Conservation (phyloP, 2,888 invertebrate species). For the Anticlea derivata region DNA sequence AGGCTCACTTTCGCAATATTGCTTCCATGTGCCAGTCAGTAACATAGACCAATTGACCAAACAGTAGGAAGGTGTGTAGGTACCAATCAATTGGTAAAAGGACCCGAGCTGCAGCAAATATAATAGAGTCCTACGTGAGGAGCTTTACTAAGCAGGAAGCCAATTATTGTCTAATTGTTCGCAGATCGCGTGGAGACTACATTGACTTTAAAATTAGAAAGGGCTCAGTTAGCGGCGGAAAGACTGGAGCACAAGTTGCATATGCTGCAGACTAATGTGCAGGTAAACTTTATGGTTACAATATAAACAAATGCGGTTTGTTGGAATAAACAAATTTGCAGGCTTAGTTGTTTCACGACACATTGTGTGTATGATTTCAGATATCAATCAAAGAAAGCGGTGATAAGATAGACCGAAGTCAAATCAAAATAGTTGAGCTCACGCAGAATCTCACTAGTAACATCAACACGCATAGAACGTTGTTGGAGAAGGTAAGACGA, state of each 20-base stretch:
- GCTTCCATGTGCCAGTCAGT: slow-evolving; percentile 46
- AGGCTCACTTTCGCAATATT: slow-evolving; percentile 69
- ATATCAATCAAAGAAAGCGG: slow-evolving; percentile 72
- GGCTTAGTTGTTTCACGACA: background rate
- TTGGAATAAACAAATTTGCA: too few species aligned
- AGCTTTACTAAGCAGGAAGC: slow-evolving; percentile 48
- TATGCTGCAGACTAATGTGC: slow-evolving; percentile 73
- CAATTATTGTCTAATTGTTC: slow-evolving; percentile 52
- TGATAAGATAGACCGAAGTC: slow-evolving; percentile 68
- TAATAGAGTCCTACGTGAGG: slow-evolving; percentile 43
- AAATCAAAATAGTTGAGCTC: slow-evolving; percentile 64
- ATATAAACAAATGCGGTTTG: too few species aligned
- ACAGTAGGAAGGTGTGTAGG: slow-evolving; percentile 53
- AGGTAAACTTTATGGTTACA: slow-evolving; percentile 47
- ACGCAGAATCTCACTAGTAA: slow-evolving; percentile 70
- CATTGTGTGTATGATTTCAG: slow-evolving; percentile 51
- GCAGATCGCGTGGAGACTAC: slow-evolving; percentile 77
- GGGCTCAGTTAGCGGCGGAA: slow-evolving; percentile 78
- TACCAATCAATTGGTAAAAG: slow-evolving; percentile 64
- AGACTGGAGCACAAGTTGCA: slow-evolving; percentile 74
- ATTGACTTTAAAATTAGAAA: slow-evolving; percentile 71
- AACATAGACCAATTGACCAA: slow-evolving; percentile 60
- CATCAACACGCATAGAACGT: slow-evolving; percentile 62
- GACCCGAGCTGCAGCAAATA: slow-evolving; percentile 51
- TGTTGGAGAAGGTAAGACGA: slow-evolving; percentile 70